These are phyloP conservation scores for Scaptodrosophila lebanonensis DNA, from an alignment of 1,140 invertebrate species.

Conservation along the genomic window DNA sequence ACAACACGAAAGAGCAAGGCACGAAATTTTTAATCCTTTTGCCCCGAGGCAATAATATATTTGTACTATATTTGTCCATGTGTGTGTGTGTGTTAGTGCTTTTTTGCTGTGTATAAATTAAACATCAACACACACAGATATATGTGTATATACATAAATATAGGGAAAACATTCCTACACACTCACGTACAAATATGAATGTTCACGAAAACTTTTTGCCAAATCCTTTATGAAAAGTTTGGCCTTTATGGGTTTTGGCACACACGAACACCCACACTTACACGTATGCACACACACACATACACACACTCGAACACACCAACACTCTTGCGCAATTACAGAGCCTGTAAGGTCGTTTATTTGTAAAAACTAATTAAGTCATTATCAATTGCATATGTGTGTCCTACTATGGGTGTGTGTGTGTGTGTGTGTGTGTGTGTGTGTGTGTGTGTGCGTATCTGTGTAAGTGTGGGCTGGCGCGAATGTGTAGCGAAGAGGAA, in stretches of 20 bases:
- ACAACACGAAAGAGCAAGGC: too few relatives aligned
- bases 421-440: too few relatives aligned
- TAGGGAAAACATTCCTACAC: too few relatives aligned
- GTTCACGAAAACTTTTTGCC: slow-evolving; percentile 56
- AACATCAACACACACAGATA: slow-evolving; percentile 37
- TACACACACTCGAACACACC: too few relatives aligned
- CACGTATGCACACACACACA: too few relatives aligned
- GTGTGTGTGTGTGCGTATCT: too few relatives aligned
- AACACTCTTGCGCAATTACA: too few relatives aligned
- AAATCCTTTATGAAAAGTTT: slow-evolving; percentile 73
- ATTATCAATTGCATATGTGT: slow-evolving; percentile 59
- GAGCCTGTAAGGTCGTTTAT: too few relatives aligned
- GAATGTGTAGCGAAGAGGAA: too few relatives aligned
- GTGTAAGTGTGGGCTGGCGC: too few relatives aligned
- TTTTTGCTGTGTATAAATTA: slow-evolving; percentile 61
- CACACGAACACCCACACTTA: slow-evolving; percentile 15
- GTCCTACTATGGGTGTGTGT: background rate
- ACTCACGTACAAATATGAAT: slow-evolving; percentile 33
- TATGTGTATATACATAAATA: background rate
- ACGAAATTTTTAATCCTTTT: slow-evolving; percentile 71
- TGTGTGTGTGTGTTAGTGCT: slow-evolving; percentile 14
- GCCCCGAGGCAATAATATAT: slow-evolving; percentile 61
- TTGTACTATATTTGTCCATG: slow-evolving; percentile 12
- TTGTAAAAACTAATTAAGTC: slow-evolving; percentile 65
- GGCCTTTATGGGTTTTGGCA: slow-evolving; percentile 52